Evolutionary conservation across 2,113 vertebrate species (phyloP).

Genomic region (Cyprichromis sp.): DNA sequence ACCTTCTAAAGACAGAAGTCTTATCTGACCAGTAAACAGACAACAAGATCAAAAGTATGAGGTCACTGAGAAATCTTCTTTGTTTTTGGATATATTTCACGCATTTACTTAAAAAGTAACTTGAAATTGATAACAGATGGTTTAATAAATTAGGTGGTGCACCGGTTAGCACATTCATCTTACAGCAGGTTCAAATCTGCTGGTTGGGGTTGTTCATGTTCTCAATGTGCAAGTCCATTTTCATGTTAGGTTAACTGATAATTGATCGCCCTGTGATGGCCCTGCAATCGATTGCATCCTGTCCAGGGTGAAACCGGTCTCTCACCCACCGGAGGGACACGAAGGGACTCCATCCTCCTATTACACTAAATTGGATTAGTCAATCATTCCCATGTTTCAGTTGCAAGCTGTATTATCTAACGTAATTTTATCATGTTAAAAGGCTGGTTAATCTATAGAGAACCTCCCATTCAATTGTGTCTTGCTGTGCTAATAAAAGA

Average conservation of each 20-base stretch:
- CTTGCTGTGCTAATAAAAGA: background rate
- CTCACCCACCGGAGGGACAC: background rate
- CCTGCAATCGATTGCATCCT: background rate
- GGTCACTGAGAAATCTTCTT: background rate
- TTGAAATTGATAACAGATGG: rapidly evolving
- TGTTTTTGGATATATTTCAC: background rate
- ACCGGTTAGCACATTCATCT: background rate
- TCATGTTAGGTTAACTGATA: background rate
- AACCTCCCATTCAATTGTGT: background rate
- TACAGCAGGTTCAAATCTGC: background rate
- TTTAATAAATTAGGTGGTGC: background rate
- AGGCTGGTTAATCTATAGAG: background rate
- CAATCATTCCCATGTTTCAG: background rate
- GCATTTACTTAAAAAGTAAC: background rate
- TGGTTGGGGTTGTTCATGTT: background rate
- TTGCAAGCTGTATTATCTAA: background rate
- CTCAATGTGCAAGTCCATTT: background rate
- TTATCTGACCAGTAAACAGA: background rate
- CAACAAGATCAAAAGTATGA: background rate
- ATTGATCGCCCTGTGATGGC: background rate
- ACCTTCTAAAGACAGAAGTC: background rate
- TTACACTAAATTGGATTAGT: background rate
- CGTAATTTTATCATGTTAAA: background rate
- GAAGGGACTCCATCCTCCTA: background rate
- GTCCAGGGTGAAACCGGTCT: background rate